Base-by-base conservation (phyloP, 2,888 invertebrate genomes). In the Clostera curtula region DNA sequence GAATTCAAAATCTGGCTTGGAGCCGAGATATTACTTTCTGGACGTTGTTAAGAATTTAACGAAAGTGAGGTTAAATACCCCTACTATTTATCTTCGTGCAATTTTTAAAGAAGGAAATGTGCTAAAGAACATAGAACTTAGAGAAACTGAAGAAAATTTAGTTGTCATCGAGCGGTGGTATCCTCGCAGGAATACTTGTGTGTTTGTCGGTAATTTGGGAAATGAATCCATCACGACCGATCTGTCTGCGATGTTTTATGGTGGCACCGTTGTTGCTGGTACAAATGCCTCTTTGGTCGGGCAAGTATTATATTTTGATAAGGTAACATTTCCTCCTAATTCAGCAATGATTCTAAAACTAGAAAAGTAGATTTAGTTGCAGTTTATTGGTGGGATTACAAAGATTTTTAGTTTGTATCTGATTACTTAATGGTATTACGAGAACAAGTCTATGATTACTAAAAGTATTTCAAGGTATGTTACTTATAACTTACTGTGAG, bases 111-210 rank as follows among this genome's bases (percentile, higher is more conserved):
- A 90, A 23, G 88, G 88, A 0, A 79, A 75, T 34, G 79, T 86
- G 28, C 69, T 86, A 24, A 87, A 88, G 10, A 93, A 92, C 66
- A 88, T 89, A 34, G 89, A 89, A 45, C 83, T 93, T 27, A 87
- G 90, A 33, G 86, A 88, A 54, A 86, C 87, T 12, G 80, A 85
- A 18, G 85, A 88, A 21, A 87, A 90, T 51, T 83, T 93, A 22
- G 73, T 94, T 2, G 86, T 93, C 9, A 70, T 90, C 24, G 93
- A 94, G 56, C 84, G 94, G 22, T 90, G 90, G 86, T 93, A 90
- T 66, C 93, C 93, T 0, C 85, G 94, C 8, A 85, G 92, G 31
- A 90, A 92, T 55, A 88, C 92, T 1, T 93, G 90, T 56, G 90
- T 92, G 0, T 88, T 91, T 34, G 87, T 93, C 0, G 89, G 89